Conservation (phyloP, 2,888 invertebrate genomes). For the Fragum fragum region DNA sequence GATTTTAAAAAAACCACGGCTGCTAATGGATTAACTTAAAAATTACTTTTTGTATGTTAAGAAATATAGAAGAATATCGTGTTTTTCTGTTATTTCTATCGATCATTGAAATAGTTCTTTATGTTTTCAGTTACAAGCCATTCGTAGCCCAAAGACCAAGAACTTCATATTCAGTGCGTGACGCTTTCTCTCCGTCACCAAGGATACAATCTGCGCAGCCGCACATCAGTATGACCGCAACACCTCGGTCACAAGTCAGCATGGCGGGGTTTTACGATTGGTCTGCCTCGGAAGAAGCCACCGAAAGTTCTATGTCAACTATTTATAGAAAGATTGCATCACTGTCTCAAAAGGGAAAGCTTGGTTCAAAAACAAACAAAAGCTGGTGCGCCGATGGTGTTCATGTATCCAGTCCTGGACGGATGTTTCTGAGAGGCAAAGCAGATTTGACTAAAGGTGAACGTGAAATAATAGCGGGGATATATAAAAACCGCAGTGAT, state of each 20-base stretch:
- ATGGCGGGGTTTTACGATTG: constrained; percentile 80
- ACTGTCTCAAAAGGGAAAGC: constrained; percentile 42
- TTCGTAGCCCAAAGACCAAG: constrained; percentile 63
- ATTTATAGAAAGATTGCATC: constrained; percentile 77
- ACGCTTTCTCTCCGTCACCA: constrained; percentile 72
- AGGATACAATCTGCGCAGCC: constrained; percentile 68
- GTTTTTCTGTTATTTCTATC: too few species aligned
- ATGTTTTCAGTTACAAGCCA: constrained; percentile 53
- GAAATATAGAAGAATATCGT: too few species aligned
- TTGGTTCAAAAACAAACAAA: constrained; percentile 53
- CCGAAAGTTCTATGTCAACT: constrained; percentile 70
- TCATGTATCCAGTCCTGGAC: constrained; percentile 68
- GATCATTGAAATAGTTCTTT: too few species aligned
- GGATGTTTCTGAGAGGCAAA: constrained; percentile 80
- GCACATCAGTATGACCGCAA: constrained; percentile 62
- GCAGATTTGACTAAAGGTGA: constrained; percentile 81
- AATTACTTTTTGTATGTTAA: too few species aligned
- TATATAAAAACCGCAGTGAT: constrained; percentile 79
- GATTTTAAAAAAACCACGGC: too few species aligned
- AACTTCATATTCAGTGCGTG: constrained; percentile 68
- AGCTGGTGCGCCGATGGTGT: constrained; percentile 66
- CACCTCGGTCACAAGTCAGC: constrained; percentile 73
- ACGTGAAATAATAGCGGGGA: constrained; percentile 81
- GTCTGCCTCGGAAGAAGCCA: constrained; percentile 67
- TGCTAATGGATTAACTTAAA: too few species aligned